A percentile compares a stretch with the other conserved stretches of the same genome.
Evolutionary conservation across 2,797 vertebrate genomes (phyloP).

Genomic region (Picus viridis): DNA sequence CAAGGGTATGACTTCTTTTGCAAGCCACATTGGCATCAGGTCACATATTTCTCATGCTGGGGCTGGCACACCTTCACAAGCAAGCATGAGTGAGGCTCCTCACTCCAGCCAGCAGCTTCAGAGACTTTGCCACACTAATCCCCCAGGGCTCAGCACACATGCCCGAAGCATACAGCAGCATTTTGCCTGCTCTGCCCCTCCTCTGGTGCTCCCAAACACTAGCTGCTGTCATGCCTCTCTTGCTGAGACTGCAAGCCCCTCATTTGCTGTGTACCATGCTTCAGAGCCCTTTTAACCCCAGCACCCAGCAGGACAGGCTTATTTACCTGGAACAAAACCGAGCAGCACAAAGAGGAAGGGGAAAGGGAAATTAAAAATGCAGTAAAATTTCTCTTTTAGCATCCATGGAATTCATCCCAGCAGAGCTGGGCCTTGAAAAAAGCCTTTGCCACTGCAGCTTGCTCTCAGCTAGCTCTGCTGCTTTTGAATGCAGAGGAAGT

Average conservation of each 20-base stretch:
- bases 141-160: not conserved
- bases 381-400: not conserved
- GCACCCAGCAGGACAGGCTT: not conserved
- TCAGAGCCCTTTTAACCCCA: not conserved
- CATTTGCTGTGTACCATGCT: not conserved
- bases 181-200: not conserved
- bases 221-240: not conserved
- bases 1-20: not conserved
- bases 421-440: not conserved
- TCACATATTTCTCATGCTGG: not conserved
- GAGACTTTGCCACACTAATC: not conserved
- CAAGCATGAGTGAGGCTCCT: rapidly evolving
- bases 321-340: not conserved
- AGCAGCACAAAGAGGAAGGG: not conserved
- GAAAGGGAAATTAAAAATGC: not conserved
- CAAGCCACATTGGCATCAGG: not conserved
- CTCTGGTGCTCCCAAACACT: not conserved
- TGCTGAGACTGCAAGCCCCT: not conserved
- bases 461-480: not conserved
- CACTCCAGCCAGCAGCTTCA: not conserved
- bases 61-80: not conserved
- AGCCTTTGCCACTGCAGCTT: not conserved
- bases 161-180: not conserved
- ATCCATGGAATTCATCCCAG: not conserved
- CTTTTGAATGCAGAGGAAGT: not conserved